Evolutionary conservation across 2,113 vertebrate species (phyloP).

Genomic region (Heliornis fulica): DNA sequence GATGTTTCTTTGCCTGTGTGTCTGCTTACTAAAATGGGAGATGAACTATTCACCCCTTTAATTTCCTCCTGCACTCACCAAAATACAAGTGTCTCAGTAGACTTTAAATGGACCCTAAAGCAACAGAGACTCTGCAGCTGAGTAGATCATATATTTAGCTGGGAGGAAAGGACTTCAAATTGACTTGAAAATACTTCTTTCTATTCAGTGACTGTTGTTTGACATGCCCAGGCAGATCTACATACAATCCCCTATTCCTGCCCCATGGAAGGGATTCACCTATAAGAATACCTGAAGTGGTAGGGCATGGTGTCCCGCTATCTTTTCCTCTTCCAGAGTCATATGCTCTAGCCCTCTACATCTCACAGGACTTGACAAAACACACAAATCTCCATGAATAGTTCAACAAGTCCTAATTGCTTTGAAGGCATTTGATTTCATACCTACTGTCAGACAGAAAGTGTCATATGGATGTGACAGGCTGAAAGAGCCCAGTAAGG

Average conservation of each 20-base stretch:
- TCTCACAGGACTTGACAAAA: not conserved
- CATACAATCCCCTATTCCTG: too few relatives aligned
- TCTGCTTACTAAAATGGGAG: not conserved
- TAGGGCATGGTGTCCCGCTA: not conserved
- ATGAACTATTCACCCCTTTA: slow-evolving; percentile 37
- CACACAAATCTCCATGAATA: rapidly evolving
- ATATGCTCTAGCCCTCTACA: not conserved
- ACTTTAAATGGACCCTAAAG: slow-evolving; percentile 42
- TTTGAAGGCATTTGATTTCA: not conserved
- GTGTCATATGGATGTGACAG: not conserved
- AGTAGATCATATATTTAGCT: not conserved
- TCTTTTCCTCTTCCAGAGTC: not conserved
- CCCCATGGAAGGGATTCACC: not conserved
- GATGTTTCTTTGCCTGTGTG: not conserved
- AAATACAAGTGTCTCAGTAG: slow-evolving; percentile 27
- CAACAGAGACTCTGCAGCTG: not conserved
- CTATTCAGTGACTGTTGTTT: not conserved
- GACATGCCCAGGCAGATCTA: not conserved
- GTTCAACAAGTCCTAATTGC: not conserved
- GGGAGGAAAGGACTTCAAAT: not conserved
- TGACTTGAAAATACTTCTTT: not conserved
- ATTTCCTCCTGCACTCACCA: not conserved
- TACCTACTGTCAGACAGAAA: not conserved
- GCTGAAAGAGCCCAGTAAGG: not conserved
- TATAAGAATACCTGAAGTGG: not conserved